A percentile compares a stretch with the other conserved stretches of the same genome.
Evolutionary conservation across 2,888 invertebrate species (phyloP).

Genomic region (Hypomecis atomaria): DNA sequence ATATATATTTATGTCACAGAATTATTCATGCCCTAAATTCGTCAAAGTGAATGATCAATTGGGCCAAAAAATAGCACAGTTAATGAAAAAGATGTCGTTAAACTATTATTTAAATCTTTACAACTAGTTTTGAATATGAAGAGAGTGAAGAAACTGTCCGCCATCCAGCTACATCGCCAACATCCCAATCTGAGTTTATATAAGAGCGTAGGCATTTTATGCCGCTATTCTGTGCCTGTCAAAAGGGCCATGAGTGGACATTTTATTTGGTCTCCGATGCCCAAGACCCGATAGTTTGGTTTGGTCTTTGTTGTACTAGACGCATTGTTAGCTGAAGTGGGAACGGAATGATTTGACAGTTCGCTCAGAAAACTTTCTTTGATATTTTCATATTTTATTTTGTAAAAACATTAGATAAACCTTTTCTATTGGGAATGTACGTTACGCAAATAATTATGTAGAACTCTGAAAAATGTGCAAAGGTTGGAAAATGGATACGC

Average conservation of each 20-base stretch:
- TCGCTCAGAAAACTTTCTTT: slow-evolving; percentile 20
- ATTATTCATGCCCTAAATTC: too few species aligned
- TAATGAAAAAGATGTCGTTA: too few species aligned
- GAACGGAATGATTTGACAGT: slow-evolving; percentile 24
- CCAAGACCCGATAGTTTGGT: slow-evolving; percentile 30
- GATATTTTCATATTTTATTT: slow-evolving; percentile 14
- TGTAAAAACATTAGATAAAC: slow-evolving; percentile 4
- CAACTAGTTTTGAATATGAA: not conserved
- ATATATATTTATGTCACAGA: too few species aligned
- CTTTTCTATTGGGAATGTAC: not conserved
- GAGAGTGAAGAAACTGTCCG: slow-evolving; percentile 6
- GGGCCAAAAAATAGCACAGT: too few species aligned
- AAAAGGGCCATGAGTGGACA: slow-evolving; percentile 41
- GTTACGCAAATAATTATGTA: too few species aligned
- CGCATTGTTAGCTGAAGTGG: slow-evolving; percentile 27
- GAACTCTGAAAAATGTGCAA: too few species aligned
- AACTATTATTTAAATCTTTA: too few species aligned
- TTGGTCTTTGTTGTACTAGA: slow-evolving; percentile 26
- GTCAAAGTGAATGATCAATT: too few species aligned
- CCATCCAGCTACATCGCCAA: slow-evolving; percentile 1
- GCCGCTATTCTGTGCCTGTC: slow-evolving; percentile 33
- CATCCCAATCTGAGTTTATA: slow-evolving; percentile 17
- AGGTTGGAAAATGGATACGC: too few species aligned
- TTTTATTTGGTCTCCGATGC: slow-evolving; percentile 34
- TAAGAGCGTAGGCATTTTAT: slow-evolving; percentile 29